Evolutionary conservation across 1,140 invertebrate genomes (phyloP), one percentile per base, ranked within the genome.

Genomic region (Bombus turneri): DNA sequence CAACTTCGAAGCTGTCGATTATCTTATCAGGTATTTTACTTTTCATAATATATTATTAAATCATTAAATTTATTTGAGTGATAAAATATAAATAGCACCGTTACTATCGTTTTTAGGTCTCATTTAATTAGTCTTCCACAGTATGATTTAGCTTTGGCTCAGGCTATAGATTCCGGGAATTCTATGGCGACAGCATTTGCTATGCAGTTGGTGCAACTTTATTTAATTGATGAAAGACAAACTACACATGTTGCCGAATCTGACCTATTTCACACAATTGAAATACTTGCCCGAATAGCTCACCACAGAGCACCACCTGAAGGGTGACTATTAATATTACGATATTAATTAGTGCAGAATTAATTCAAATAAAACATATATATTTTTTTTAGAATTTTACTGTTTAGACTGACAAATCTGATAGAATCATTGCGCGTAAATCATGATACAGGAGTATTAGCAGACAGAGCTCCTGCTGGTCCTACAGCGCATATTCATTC

Each of bases 401-500:
- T 94, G 9, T 95, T 92, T 86, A 96, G 96, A 82, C 95, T 98
- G 68, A 96, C 96, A 1, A 96, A 96, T 64, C 94, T 98, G 10
- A 97, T 98, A 66, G 98, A 98, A 75, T 95, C 97, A 9, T 92
- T 98, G 5, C 95, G 97, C 88, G 96, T 97, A 25, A 97, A 97
- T 93, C 96, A 97, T 87, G 96, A 98, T 92, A 96, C 96, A 41
- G 95, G 95, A 83, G 94, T 97, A 91, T 94, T 97, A 53, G 96
- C 96, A 2, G 98, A 98, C 87, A 95, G 98, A 88, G 96, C 96
- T 13, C 96, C 97, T 66, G 96, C 96, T 53, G 97, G 97, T 66
- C 97, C 98, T 1, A 97, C 98, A 5, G 97, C 98, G 34, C 98
- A 99, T 93, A 99, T 99, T 92, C 98, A 99, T 94, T 98, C 98